A percentile compares a stretch with the other conserved stretches of the same genome.
These are phyloP conservation scores for Armadillidium nasatum DNA, from an alignment of 1,140 invertebrate species.

Conservation along the genomic window DNA sequence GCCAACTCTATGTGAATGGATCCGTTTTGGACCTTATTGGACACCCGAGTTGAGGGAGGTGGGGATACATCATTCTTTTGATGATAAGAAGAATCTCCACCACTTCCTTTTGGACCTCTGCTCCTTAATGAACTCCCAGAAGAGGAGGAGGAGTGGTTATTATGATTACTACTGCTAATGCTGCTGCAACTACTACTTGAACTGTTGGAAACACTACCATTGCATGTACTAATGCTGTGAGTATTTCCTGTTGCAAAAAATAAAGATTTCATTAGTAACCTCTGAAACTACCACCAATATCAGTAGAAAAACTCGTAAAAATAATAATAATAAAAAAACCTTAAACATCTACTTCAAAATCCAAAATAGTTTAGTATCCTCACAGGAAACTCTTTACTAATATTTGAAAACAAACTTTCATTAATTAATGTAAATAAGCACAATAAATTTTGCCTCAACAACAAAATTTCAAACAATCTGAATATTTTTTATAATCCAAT, in stretches of 20 bases:
- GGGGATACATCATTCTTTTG: conserved; percentile 3
- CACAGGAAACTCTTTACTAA: too few relatives aligned
- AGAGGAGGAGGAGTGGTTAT: conserved; percentile 24
- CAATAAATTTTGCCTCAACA: too few relatives aligned
- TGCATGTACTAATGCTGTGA: conserved; percentile 19
- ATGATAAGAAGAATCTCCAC: neutral
- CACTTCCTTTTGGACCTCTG: neutral
- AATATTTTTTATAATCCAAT: too few relatives aligned
- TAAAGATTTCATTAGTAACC: too few relatives aligned
- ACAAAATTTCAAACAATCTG: too few relatives aligned
- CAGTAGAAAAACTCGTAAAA: too few relatives aligned
- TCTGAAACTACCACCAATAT: too few relatives aligned
- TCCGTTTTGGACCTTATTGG: conserved; percentile 50
- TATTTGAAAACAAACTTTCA: too few relatives aligned
- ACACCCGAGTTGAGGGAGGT: neutral
- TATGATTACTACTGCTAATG: conserved; percentile 35
- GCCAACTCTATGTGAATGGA: conserved; percentile 52
- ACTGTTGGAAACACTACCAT: conserved; percentile 4
- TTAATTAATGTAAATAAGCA: too few relatives aligned
- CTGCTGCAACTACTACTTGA: conserved; percentile 2
- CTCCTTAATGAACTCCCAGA: neutral
- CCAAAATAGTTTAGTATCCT: too few relatives aligned
- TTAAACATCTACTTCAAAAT: too few relatives aligned
- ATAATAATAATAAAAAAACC: too few relatives aligned
- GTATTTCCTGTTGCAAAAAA: conserved; percentile 36